phyloP scores from a whole-genome alignment of 1,140 invertebrate genomes.

The Ostrea edulis region DNA sequence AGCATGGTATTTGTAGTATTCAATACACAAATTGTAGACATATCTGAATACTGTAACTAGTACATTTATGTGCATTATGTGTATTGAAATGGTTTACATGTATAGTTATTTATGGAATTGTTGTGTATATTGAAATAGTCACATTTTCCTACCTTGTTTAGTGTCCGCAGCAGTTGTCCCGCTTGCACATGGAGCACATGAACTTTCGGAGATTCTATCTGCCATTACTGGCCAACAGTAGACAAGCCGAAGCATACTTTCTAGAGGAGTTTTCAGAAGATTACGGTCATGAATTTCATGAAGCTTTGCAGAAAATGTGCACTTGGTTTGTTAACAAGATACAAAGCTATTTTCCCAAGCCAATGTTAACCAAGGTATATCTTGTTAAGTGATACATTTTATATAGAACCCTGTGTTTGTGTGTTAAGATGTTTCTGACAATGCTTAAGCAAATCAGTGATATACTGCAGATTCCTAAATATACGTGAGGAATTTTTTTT shows the following conservation, averaged over 20 bases:
- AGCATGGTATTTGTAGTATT: too few relatives aligned
- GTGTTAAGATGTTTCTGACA: background rate
- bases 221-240: slow-evolving; percentile 37
- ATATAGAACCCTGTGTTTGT: background rate
- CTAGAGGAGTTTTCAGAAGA: slow-evolving; percentile 48
- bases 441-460: background rate
- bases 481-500: too few relatives aligned
- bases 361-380: slow-evolving; percentile 40
- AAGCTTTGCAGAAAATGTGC: slow-evolving; percentile 29
- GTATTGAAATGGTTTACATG: too few relatives aligned
- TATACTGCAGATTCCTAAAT: too few relatives aligned
- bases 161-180: slow-evolving; percentile 39
- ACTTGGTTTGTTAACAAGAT: slow-evolving; percentile 43
- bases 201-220: slow-evolving; percentile 54
- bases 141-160: background rate
- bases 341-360: slow-evolving; percentile 37
- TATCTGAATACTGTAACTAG: too few relatives aligned
- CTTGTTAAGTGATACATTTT: background rate
- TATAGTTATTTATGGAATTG: background rate
- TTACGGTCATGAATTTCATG: slow-evolving; percentile 49
- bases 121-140: background rate
- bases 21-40: too few relatives aligned
- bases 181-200: slow-evolving; percentile 42
- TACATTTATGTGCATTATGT: too few relatives aligned
- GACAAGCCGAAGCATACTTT: slow-evolving; percentile 36